phyloP scores from a whole-genome alignment of 37 sponge, comb jelly and placozoan species.

The Beroe ovata region DNA sequence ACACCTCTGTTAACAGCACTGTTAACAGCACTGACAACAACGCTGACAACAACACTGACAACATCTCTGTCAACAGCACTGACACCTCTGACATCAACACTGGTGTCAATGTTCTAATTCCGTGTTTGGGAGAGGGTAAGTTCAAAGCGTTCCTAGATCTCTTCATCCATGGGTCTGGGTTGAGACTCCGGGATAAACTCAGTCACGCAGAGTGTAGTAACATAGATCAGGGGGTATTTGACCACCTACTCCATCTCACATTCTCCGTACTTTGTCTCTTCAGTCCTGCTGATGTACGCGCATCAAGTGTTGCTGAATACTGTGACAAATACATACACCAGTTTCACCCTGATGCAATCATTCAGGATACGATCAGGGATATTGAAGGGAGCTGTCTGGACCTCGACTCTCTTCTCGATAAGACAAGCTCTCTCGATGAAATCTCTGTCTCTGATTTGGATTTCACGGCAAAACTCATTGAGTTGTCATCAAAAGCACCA shows the following conservation, averaged over 20 bases:
- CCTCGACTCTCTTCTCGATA: neutral
- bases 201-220: constrained; percentile 86
- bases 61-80: neutral
- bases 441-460: neutral
- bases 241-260: neutral
- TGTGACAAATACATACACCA: neutral
- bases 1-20: neutral
- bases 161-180: constrained; percentile 80
- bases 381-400: neutral
- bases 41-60: neutral
- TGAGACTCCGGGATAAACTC: constrained; percentile 80
- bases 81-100: neutral
- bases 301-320: neutral
- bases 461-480: neutral
- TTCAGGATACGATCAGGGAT: neutral
- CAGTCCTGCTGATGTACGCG: neutral
- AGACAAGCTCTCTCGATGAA: neutral
- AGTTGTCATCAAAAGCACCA: neutral
- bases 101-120: neutral
- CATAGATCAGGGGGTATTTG: neutral
- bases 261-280: neutral
- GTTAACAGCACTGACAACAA: no score
- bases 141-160: constrained; percentile 77
- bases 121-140: neutral
- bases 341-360: constrained; percentile 18